Percentiles rank a stretch among this genome's conserved stretches.
These are phyloP conservation scores for Stenolophus ochropezus DNA, from an alignment of 2,888 invertebrate genomes.

Conservation along the genomic window DNA sequence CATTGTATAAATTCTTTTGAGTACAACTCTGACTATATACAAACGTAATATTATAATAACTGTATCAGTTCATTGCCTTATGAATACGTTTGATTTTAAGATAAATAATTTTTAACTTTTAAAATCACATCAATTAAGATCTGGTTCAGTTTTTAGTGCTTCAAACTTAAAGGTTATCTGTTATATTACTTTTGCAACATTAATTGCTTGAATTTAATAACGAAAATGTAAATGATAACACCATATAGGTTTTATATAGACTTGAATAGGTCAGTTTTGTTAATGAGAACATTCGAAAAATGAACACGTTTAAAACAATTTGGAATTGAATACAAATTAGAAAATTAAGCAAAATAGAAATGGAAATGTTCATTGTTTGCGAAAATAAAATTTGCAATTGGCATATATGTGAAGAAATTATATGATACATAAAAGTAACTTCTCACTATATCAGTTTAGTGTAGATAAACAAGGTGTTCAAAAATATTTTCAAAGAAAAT, in stretches of 20 bases:
- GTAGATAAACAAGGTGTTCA: too few species aligned
- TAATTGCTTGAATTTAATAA: neutral
- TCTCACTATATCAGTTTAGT: too few species aligned
- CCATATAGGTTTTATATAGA: neutral
- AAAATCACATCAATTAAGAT: conserved; percentile 32
- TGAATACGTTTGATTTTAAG: neutral
- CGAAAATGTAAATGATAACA: neutral
- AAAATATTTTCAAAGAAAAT: too few species aligned
- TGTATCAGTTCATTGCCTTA: conserved; percentile 23
- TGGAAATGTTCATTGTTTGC: neutral
- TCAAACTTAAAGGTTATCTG: neutral
- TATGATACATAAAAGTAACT: too few species aligned
- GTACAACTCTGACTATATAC: neutral
- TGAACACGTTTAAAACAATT: neutral
- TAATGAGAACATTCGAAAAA: neutral
- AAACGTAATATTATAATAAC: neutral
- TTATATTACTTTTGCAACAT: neutral
- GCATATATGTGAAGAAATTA: too few species aligned
- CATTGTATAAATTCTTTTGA: neutral
- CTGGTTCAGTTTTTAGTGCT: conserved; percentile 2
- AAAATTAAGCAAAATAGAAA: neutral
- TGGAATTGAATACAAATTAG: neutral
- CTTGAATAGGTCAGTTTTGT: conserved; percentile 10
- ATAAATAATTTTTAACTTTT: conserved; percentile 32
- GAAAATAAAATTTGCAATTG: too few species aligned